These are phyloP conservation scores for Austrolebias charrua DNA, from an alignment of 2,797 vertebrate species.

Conservation along the genomic window DNA sequence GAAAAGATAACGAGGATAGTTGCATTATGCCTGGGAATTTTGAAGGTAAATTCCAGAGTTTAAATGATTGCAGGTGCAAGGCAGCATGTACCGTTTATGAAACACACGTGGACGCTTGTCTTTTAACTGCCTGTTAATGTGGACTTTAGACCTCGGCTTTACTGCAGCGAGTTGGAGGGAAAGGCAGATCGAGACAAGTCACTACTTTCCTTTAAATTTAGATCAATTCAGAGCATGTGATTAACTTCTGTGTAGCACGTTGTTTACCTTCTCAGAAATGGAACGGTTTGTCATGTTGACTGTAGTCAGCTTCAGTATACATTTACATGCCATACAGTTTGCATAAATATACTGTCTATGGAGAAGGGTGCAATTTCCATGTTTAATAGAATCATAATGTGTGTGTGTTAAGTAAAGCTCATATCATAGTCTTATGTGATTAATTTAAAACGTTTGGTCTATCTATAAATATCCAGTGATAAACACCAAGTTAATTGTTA, in stretches of 20 bases:
- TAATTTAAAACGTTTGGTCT: too few relatives aligned
- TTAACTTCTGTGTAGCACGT: not conserved
- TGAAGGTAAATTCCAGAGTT: slow-evolving; percentile 3
- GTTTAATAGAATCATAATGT: too few relatives aligned
- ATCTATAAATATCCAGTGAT: too few relatives aligned
- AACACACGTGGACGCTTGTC: slow-evolving; percentile 16
- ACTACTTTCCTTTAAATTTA: not conserved
- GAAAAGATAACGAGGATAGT: not conserved
- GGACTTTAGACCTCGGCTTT: slow-evolving; percentile 45
- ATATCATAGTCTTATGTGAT: too few relatives aligned
- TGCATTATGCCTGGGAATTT: slow-evolving; percentile 5
- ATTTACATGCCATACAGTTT: not conserved
- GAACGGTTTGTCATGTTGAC: not conserved
- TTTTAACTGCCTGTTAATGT: slow-evolving; percentile 42
- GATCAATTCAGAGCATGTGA: too few relatives aligned
- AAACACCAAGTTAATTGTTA: too few relatives aligned
- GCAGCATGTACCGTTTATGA: not conserved
- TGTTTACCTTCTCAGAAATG: too few relatives aligned
- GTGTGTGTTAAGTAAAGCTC: too few relatives aligned
- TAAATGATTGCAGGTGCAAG: slow-evolving; percentile 1
- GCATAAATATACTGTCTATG: not conserved
- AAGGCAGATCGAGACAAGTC: not conserved
- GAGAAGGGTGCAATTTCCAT: too few relatives aligned
- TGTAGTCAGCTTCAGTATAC: not conserved
- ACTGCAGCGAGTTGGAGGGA: not conserved